phyloP scores from a whole-genome alignment of 2,888 invertebrate species.

The Gerris lacustris region DNA sequence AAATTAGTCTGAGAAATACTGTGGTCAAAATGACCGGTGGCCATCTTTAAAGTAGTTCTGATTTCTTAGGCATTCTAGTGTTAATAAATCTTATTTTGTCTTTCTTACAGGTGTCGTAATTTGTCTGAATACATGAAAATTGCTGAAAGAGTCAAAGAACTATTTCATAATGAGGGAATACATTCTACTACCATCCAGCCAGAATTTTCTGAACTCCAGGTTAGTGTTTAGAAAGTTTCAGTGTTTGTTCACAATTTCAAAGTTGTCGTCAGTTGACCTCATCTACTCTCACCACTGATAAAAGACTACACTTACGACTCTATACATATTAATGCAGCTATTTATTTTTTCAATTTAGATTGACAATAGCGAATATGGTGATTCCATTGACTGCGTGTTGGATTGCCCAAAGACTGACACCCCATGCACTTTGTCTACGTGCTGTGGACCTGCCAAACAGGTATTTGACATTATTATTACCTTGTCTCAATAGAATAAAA shows the following conservation, averaged over 20 bases:
- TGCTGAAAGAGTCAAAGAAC: slow-evolving; percentile 88
- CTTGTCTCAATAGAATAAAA: too few relatives aligned
- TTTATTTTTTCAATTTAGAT: neutral
- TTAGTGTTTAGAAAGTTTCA: slow-evolving; percentile 35
- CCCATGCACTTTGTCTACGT: slow-evolving; percentile 74
- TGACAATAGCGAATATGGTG: neutral
- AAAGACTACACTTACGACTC: too few relatives aligned
- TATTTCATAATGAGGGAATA: slow-evolving; percentile 96
- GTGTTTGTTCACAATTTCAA: neutral
- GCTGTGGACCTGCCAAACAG: slow-evolving; percentile 73
- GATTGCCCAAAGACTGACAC: slow-evolving; percentile 77
- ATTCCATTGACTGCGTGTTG: slow-evolving; percentile 53
- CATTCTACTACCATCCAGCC: slow-evolving; percentile 98
- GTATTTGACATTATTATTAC: slow-evolving; percentile 39
- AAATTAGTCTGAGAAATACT: too few relatives aligned
- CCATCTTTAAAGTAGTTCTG: too few relatives aligned
- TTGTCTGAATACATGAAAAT: slow-evolving; percentile 93
- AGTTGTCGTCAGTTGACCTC: neutral
- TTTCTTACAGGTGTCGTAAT: slow-evolving; percentile 62
- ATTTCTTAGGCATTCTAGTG: too few relatives aligned
- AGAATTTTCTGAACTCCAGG: slow-evolving; percentile 76
- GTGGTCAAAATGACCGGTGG: too few relatives aligned
- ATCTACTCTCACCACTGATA: neutral
- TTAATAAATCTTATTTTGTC: neutral
- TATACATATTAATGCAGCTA: neutral